Base-by-base conservation (phyloP, 1,140 invertebrate genomes). In the Muscidifurax raptorellus region DNA sequence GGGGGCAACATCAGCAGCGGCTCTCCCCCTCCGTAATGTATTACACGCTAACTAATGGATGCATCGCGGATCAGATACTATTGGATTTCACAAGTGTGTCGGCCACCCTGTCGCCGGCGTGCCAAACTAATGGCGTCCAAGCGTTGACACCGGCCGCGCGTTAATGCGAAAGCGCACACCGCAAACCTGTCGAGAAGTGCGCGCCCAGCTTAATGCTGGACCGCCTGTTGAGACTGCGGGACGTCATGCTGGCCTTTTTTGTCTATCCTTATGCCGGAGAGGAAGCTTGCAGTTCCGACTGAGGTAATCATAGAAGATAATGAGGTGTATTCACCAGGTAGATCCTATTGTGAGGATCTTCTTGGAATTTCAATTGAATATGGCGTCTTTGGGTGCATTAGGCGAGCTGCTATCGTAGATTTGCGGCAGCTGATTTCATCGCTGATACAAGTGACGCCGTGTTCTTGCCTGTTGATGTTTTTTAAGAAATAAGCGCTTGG, bases 51-150 rank as follows among this genome's bases (percentile, higher is more conserved):
- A 82, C 80, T 82, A 82, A 82, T 82, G 69, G 67, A 82, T 80
- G 79, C 79, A 80, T 72, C 79, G 28, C 52, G 71, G 80, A 75
- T 82, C 80, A 75, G 80, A 82, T 82, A 75, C 80, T 82, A 82
- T 82, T 82, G 80, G 30, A 82, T 82, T 82, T 82, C 80, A 82
- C 15, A 18, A 59, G 44, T 80, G 67, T 44, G 66, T 28, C 64
- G 36, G 18, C 36, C 52, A n/a, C 40, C 25, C 44, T 76, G 74
- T n/a, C 30, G 22, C 71, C 18, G 27, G 30, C 47, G 22, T 69
- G 66, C n/a, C 66, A 82, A 82, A 82, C 80, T 82, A 82, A 82
- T 82, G 69, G 80, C 30, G 72, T 82, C 80, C n/a, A 7, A 27
- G n/a, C 74, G 1, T n/a, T 74, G 72, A 74, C 32, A 30, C 28